A percentile compares a stretch with the other conserved stretches of the same genome.
Conservation (phyloP, 2,113 vertebrate species). For the Thomomys bottae region DNA sequence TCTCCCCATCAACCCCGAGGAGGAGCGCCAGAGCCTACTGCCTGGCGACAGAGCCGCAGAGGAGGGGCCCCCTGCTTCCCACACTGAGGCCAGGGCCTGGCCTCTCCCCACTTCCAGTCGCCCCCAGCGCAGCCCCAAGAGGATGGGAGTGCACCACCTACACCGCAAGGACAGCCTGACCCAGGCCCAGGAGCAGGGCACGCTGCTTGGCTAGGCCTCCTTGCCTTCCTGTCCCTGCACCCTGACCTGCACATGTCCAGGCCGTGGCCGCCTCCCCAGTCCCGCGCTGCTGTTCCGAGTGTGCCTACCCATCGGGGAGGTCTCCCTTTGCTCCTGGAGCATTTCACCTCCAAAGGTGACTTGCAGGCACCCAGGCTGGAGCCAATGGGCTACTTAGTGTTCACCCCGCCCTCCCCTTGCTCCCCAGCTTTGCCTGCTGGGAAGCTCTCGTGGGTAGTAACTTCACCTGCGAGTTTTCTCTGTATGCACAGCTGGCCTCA, state of each 20-base stretch:
- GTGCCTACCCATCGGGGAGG: not conserved
- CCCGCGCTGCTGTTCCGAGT: not conserved
- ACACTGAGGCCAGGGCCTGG: slow-evolving; percentile 79
- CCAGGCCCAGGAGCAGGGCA: slow-evolving; percentile 96
- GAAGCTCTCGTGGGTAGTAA: not conserved
- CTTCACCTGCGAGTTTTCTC: not conserved
- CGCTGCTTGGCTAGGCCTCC: slow-evolving; percentile 91
- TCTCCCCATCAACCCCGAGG: slow-evolving; percentile 84
- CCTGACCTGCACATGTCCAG: not conserved
- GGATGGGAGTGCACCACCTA: slow-evolving; percentile 98
- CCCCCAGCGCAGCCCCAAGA: slow-evolving; percentile 94
- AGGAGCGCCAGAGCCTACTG: slow-evolving; percentile 89
- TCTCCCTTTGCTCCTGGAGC: not conserved
- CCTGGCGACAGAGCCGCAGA: slow-evolving; percentile 66
- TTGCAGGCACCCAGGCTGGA: not conserved
- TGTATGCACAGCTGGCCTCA: slow-evolving; percentile 30
- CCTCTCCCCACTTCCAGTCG: slow-evolving; percentile 80
- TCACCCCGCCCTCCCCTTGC: not conserved
- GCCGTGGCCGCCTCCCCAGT: not conserved
- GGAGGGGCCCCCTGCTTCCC: slow-evolving; percentile 2
- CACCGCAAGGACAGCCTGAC: slow-evolving; percentile 98
- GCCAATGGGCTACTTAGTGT: slow-evolving; percentile 2
- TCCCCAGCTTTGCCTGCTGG: not conserved
- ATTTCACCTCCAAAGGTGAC: slow-evolving; percentile 45
- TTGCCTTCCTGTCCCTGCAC: slow-evolving; percentile 2